A percentile compares a stretch with the other conserved stretches of the same genome.
Conservation (phyloP, 2,888 invertebrate species). For the Nymphalis polychloros region DNA sequence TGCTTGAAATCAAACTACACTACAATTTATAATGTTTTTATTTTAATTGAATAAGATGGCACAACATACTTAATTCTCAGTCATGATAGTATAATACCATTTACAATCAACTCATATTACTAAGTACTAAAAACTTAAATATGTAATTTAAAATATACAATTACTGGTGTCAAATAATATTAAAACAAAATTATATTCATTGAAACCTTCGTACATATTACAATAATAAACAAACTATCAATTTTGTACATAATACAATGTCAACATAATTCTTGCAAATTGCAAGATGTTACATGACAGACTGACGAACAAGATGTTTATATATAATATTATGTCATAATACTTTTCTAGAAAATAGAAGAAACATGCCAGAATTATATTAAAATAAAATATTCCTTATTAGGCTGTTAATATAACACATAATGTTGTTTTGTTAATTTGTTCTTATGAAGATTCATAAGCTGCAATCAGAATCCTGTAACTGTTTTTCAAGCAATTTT, state of each 20-base stretch:
- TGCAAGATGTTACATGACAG: neutral
- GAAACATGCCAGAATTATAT: neutral
- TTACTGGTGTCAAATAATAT: neutral
- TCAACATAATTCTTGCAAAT: neutral
- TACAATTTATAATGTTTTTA: neutral
- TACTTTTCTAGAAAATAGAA: neutral
- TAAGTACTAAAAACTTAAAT: neutral
- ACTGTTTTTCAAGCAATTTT: constrained; percentile 53
- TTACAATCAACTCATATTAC: neutral
- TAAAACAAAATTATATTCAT: too few relatives aligned
- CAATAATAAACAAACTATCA: neutral
- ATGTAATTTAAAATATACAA: neutral
- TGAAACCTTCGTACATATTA: neutral
- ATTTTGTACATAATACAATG: too few relatives aligned
- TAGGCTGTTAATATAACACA: neutral
- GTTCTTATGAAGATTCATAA: constrained; percentile 11
- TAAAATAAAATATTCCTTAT: neutral
- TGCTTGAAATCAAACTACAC: too few relatives aligned
- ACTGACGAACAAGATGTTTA: neutral
- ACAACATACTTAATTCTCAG: neutral
- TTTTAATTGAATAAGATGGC: constrained; percentile 2
- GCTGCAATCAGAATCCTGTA: constrained; percentile 51
- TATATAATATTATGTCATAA: neutral
- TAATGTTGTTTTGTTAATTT: neutral
- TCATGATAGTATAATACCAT: neutral